These are phyloP conservation scores for Mergus octosetaceus DNA, from an alignment of 2,797 vertebrate genomes.

Conservation along the genomic window DNA sequence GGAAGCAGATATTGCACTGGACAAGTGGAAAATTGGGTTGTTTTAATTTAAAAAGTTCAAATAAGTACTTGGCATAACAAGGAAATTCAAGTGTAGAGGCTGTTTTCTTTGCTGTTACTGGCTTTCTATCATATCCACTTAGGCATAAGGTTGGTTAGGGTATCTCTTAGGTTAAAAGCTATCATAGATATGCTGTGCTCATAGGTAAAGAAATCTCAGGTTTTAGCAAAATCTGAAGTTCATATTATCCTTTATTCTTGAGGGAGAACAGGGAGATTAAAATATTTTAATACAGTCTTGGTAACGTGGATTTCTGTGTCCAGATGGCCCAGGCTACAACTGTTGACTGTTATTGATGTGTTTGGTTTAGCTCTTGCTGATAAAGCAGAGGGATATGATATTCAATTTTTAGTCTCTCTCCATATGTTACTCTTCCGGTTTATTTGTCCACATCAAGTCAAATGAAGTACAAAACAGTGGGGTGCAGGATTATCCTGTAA, in stretches of 20 bases:
- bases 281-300: not conserved
- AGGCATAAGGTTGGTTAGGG: not conserved
- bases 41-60: not conserved
- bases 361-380: slow-evolving; percentile 48
- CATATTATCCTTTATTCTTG: not conserved
- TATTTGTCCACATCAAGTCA: slow-evolving; percentile 64
- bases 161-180: slow-evolving; percentile 47
- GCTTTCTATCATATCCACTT: not conserved
- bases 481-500: slow-evolving; percentile 31
- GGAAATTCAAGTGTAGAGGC: not conserved
- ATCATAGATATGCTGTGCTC: not conserved
- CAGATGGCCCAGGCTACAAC: slow-evolving; percentile 47
- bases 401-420: slow-evolving; percentile 61
- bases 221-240: slow-evolving; percentile 31
- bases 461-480: slow-evolving; percentile 22
- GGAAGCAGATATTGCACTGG: not conserved
- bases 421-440: slow-evolving; percentile 65
- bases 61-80: not conserved
- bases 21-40: not conserved
- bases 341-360: not conserved
- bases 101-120: not conserved
- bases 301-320: not conserved
- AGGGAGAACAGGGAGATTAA: slow-evolving; percentile 34
- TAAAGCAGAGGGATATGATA: not conserved
- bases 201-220: slow-evolving; percentile 5